These are phyloP conservation scores for Nansenia antarctica DNA, from an alignment of 2,113 vertebrate genomes.

Conservation along the genomic window DNA sequence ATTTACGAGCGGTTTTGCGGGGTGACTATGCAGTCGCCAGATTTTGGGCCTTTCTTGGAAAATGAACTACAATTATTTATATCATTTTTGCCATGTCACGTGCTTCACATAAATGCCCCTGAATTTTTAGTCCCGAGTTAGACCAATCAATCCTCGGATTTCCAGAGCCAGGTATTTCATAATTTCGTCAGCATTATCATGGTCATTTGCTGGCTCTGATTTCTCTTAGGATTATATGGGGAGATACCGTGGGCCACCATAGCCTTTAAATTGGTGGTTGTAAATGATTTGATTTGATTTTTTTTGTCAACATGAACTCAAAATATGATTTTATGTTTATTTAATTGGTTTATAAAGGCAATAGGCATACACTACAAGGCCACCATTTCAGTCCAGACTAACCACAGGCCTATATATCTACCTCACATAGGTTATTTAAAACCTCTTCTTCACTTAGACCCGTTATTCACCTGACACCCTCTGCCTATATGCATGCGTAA, in stretches of 20 bases:
- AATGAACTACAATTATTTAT: background rate
- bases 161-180: background rate
- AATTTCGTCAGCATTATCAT: background rate
- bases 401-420: no score
- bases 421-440: no score
- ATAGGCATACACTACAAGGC: background rate
- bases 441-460: background rate
- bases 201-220: background rate
- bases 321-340: background rate
- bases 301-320: background rate
- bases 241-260: no score
- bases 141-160: background rate
- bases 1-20: background rate
- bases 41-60: background rate
- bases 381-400: background rate
- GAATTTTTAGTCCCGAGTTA: background rate
- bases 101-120: background rate
- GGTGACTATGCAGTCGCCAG: background rate
- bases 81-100: background rate
- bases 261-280: background rate
- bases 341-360: background rate
- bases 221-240: no score
- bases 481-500: background rate
- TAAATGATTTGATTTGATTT: background rate
- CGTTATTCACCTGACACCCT: background rate